Base-by-base conservation (phyloP, 2,113 vertebrate genomes). In the Butorides virescens region DNA sequence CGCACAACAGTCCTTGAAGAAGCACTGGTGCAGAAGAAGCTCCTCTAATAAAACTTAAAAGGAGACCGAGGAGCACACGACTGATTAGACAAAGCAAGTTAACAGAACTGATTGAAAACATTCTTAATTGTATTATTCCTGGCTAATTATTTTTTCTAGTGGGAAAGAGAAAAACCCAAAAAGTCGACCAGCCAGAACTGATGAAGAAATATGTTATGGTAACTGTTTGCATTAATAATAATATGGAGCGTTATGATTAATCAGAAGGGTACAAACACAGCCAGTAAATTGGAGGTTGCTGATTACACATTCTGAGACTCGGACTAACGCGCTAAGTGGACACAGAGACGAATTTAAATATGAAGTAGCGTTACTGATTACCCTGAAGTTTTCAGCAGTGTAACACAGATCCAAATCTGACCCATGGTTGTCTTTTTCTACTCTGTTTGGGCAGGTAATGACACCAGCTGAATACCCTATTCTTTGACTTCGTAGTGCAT, bases 131-230 rank as follows among this genome's bases (percentile, higher is more conserved):
- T 62, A 89, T 97, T 97, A 95, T 95, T 87, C 79, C 70, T 67
- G 56, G 55, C 36, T 95, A 92, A 75, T 94, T 84, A 68, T 95
- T 95, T 97, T 97, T 96, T 93, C 84, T 39, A 82, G 37, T 50
- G 76, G 73, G 78, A 96, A 96, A 93, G 42, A 93, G 46, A 87
- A 92, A 73, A 95, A 95, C 50, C 3, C 3, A 46, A 90, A 63
- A 95, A 93, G 63, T 76, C 29, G 29, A 67, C 71, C 92, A 96
- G 88, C 70, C 82, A 94, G 89, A 90, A 94, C 82, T 96, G 96
- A 98, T 95, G 94, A 96, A 96, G 94, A 97, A 95, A 93, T 95
- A 95, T 65, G 82, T 74, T 42, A 85, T 47, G 6, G 29, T 52
- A 77, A 86, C 78, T 11, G 1, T 93, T 88, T 66, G 84, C 56